A percentile compares a stretch with the other conserved stretches of the same genome.
Evolutionary conservation across 2,888 invertebrate species (phyloP).

Genomic region (Mythimna ferrago): DNA sequence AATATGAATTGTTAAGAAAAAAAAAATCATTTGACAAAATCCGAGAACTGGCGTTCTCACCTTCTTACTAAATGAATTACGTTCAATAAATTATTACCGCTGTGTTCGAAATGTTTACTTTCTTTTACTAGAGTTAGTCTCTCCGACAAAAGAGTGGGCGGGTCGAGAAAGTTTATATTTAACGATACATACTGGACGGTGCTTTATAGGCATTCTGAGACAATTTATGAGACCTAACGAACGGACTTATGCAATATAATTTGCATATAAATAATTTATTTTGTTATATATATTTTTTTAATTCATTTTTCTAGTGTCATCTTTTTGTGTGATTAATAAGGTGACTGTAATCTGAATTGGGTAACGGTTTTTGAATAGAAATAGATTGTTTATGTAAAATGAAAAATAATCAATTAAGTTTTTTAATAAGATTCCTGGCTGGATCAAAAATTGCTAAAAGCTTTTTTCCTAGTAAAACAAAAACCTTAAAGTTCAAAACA

Average conservation of each 20-base stretch:
- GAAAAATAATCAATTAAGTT: too few relatives aligned
- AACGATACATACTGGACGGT: constrained; percentile 60
- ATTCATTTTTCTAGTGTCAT: constrained; percentile 32
- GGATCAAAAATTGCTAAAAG: too few relatives aligned
- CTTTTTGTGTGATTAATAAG: constrained; percentile 32
- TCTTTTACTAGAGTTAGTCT: constrained; percentile 69
- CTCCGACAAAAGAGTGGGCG: constrained; percentile 65
- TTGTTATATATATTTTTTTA: constrained; percentile 37
- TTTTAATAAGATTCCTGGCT: too few relatives aligned
- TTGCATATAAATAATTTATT: constrained; percentile 60
- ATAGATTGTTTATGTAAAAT: not conserved
- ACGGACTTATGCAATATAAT: constrained; percentile 52
- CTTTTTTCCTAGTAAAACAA: too few relatives aligned
- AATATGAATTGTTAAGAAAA: not conserved
- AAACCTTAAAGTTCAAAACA: too few relatives aligned
- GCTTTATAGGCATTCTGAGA: constrained; percentile 53
- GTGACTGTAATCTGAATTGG: constrained; percentile 8
- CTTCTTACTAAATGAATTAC: constrained; percentile 66
- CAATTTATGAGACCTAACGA: constrained; percentile 62
- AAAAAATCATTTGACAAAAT: constrained; percentile 8
- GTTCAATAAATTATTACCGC: constrained; percentile 71
- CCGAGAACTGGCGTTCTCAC: constrained; percentile 58
- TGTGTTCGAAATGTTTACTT: constrained; percentile 71
- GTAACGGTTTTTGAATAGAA: constrained; percentile 22
- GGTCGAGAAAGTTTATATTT: constrained; percentile 67